Base-by-base conservation (phyloP, 2,888 invertebrate genomes). In the Drosophila cyrtoloma region DNA sequence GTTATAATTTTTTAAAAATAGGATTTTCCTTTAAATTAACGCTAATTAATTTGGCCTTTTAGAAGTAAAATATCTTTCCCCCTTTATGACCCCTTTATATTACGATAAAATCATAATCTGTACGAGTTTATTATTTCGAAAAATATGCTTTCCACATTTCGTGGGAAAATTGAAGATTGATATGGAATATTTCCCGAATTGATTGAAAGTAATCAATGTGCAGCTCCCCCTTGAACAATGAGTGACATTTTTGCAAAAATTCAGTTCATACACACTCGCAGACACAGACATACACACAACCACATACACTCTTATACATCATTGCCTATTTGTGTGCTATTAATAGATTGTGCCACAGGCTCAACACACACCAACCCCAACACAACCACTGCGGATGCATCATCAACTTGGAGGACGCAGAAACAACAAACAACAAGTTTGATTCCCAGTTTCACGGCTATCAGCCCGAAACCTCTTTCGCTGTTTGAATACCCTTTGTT, bases 311-410 rank as follows among this genome's bases (percentile, higher is more conserved):
- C 55, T 42, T 19, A 14, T 14, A n/a, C 52, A 19, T 32, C 28
- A n/a, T 35, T 44, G 42, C 55, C 71, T 59, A 75, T 67, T 71
- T 67, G 64, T 65, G 12, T n/a, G 35, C 66, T 61, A 81, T 84
- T 72, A 84, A 84, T 82, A 82, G 82, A 57, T 7, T 64, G 59
- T 58, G 57, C 10, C 30, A 16, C 37, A 33, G 53, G n/a, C 39
- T 60, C 44, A 44, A 59, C 42, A 37, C 35, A 30, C 37, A 22
- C 28, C 16, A 42, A 30, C 30, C 19, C 30, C 28, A n/a, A 16
- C 32, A 55, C 33, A 53, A 4, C 53, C 53, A 30, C 53, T 14
- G 14, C 22, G 55, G 22, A 35, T 35, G 55, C 55, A 55, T 35
- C 55, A 53, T 53, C 44, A 37, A 37, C 35, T 22, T 5, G 16